Conservation (phyloP, 92 coral and sea anemone genomes). For the Galaxea fascicularis region DNA sequence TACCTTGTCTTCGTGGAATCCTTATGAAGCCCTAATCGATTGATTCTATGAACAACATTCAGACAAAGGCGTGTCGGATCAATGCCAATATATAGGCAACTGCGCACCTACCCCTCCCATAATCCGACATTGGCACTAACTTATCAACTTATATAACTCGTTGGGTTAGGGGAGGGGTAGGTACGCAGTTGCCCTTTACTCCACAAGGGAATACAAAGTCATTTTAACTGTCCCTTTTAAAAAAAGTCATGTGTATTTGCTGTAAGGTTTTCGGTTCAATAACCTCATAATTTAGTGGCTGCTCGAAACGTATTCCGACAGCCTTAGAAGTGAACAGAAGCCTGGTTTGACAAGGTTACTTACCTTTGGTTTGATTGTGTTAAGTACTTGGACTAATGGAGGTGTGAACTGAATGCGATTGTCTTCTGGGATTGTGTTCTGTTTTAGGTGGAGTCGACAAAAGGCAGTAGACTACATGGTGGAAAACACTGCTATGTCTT, state of each 20-base stretch:
- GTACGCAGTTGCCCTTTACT: too few relatives aligned
- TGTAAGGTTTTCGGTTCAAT: neutral
- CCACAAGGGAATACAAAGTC: neutral
- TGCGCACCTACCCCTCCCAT: too few relatives aligned
- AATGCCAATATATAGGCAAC: too few relatives aligned
- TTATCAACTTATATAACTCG: too few relatives aligned
- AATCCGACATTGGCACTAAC: too few relatives aligned
- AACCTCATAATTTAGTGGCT: neutral
- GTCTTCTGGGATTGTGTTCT: neutral
- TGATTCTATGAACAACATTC: too few relatives aligned
- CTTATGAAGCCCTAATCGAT: too few relatives aligned
- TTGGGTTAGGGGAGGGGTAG: too few relatives aligned
- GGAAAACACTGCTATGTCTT: slow-evolving; percentile 84
- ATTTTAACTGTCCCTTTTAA: neutral
- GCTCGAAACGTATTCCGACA: neutral
- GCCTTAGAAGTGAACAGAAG: too few relatives aligned
- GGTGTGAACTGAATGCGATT: too few relatives aligned
- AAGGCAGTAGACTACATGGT: slow-evolving; percentile 87
- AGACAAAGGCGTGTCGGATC: too few relatives aligned
- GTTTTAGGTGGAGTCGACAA: slow-evolving; percentile 82
- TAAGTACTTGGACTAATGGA: neutral
- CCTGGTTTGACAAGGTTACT: neutral
- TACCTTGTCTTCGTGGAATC: too few relatives aligned
- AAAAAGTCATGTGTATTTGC: neutral
- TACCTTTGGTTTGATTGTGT: neutral